phyloP scores from a whole-genome alignment of 2,888 invertebrate species.

The Diploptera punctata region DNA sequence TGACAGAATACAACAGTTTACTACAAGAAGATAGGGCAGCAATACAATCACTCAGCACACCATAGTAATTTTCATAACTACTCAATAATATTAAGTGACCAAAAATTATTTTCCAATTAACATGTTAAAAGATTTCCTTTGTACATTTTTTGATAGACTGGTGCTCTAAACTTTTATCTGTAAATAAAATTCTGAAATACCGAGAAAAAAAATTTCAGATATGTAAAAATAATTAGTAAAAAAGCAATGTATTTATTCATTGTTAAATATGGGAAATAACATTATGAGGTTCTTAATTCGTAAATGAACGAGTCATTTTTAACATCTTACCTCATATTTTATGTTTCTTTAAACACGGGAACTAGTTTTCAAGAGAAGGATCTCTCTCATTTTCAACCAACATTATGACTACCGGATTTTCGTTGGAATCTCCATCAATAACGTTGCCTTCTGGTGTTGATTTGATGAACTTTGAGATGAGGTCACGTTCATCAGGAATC shows the following conservation, averaged over 20 bases:
- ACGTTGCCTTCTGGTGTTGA: too few relatives aligned
- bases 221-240: constrained; percentile 11
- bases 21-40: background rate
- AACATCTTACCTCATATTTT: too few relatives aligned
- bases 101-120: constrained; percentile 13
- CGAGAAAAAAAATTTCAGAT: background rate
- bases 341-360: too few relatives aligned
- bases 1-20: background rate
- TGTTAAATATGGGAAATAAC: too few relatives aligned
- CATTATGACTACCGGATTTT: too few relatives aligned
- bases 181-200: constrained; percentile 14
- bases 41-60: background rate
- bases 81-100: background rate
- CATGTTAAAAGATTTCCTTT: constrained; percentile 14
- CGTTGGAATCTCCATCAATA: too few relatives aligned
- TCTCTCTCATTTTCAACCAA: too few relatives aligned
- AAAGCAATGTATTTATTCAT: constrained; percentile 10
- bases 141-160: constrained; percentile 25
- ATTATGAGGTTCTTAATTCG: too few relatives aligned
- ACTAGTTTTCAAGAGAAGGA: too few relatives aligned
- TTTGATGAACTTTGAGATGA: too few relatives aligned
- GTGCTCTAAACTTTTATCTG: constrained; percentile 32
- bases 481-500: too few relatives aligned
- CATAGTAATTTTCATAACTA: background rate
- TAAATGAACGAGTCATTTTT: too few relatives aligned